A percentile compares a stretch with the other conserved stretches of the same genome.
These are phyloP conservation scores for Peromyscus eremicus DNA, from an alignment of 2,797 vertebrate genomes.

Conservation along the genomic window DNA sequence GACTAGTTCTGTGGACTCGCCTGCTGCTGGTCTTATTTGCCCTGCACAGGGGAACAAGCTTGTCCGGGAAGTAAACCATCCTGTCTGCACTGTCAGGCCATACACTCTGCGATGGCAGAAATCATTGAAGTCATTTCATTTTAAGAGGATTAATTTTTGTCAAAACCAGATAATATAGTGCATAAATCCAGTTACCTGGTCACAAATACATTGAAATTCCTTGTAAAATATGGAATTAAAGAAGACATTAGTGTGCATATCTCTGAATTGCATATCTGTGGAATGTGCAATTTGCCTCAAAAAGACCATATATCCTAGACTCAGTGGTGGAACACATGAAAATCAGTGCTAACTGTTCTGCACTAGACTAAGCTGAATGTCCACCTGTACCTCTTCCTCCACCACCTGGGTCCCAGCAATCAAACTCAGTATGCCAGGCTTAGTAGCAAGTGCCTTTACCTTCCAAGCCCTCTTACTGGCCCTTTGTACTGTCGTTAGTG, in stretches of 20 bases:
- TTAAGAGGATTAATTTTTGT: slow-evolving; percentile 17
- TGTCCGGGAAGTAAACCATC: not conserved
- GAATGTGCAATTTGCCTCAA: not conserved
- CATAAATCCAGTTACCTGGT: slow-evolving; percentile 18
- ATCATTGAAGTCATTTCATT: slow-evolving; percentile 34
- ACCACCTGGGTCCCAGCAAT: not conserved
- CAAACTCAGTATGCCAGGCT: too few relatives aligned
- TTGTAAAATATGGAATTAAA: not conserved
- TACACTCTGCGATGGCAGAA: slow-evolving; percentile 2
- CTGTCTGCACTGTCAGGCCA: not conserved
- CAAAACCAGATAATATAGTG: slow-evolving; percentile 25
- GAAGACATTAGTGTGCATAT: not conserved
- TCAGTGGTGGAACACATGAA: not conserved
- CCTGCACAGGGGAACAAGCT: not conserved
- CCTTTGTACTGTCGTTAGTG: not conserved
- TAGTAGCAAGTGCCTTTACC: not conserved
- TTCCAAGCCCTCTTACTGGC: not conserved
- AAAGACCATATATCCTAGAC: not conserved
- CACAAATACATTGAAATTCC: not conserved
- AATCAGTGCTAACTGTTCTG: not conserved
- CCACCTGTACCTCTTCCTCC: not conserved
- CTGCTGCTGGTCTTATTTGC: not conserved
- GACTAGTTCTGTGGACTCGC: not conserved
- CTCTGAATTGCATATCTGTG: not conserved
- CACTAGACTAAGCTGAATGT: not conserved